Evolutionary conservation across 2,113 vertebrate genomes (phyloP).

Genomic region (Brachypteracias leptosomus): DNA sequence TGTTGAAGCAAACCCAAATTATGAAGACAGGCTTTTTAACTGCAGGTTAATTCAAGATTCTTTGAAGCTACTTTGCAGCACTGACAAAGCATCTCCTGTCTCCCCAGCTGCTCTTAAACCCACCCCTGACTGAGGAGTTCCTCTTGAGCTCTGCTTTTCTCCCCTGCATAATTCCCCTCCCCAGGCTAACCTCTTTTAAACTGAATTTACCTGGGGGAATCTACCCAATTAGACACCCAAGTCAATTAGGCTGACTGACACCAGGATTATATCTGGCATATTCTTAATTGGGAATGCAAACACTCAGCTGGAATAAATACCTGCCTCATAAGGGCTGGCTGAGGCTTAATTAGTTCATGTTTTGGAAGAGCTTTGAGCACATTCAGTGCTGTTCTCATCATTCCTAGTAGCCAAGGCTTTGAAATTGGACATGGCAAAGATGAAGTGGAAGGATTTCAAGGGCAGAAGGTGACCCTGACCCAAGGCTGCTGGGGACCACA

Average conservation of each 20-base stretch:
- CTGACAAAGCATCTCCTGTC: neutral
- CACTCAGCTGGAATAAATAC: conserved; percentile 31
- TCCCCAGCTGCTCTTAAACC: neutral
- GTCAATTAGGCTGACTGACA: conserved; percentile 30
- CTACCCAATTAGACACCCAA: neutral
- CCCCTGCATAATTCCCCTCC: neutral
- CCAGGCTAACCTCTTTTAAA: neutral
- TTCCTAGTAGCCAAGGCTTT: neutral
- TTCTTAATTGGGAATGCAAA: conserved; percentile 31
- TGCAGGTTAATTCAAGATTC: neutral
- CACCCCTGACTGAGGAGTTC: neutral
- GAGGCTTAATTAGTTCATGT: neutral
- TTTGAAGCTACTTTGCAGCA: neutral
- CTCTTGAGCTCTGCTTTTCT: neutral
- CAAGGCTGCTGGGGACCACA: neutral
- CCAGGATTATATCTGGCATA: neutral
- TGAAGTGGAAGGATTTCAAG: neutral
- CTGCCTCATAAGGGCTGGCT: neutral
- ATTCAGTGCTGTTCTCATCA: neutral
- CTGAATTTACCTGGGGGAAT: neutral
- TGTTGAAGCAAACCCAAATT: neutral
- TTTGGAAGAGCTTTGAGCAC: neutral
- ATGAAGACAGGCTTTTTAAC: neutral
- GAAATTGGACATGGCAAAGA: neutral
- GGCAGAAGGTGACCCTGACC: neutral